Base-by-base conservation (phyloP, 2,797 vertebrate species). In the Oreonectes daqikongensis region DNA sequence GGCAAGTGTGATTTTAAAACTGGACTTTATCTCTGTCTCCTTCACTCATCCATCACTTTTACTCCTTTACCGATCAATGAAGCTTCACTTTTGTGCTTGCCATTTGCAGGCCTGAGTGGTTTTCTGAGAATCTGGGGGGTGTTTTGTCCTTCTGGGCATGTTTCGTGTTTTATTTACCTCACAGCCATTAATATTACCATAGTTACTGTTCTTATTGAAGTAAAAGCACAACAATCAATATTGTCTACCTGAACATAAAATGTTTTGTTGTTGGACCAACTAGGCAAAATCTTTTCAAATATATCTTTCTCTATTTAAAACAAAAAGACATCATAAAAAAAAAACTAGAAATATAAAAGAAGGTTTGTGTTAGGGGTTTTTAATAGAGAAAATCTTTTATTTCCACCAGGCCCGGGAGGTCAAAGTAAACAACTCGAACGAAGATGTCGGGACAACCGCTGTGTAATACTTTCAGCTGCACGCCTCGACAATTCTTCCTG, bases 311-410 rank as follows among this genome's bases (percentile, higher is more conserved):
- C n/a, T n/a, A n/a, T n/a, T n/a, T n/a, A n/a, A n/a, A n/a, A n/a
- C n/a, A n/a, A n/a, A n/a, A n/a, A n/a, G n/a, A n/a, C 44, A 18
- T 89, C 84, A 90, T 84, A 87, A 86, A 79, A 87, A 88, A 87
- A 86, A 89, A 88, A 69, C 38, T 1, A 82, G 48, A 83, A 90
- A 84, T 81, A 84, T 81, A 84, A 84, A 81, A 84, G 72, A 69
- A 75, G 74, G 84, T 82, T 91, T 82, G 64, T 63, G 57, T 89
- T 92, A 72, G 74, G 0, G 75, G 64, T 90, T 92, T 87, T 88
- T 85, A 89, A 88, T 87, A 87, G 89, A 89, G 85, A 91, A 86
- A 44, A 44, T 17, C 2, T 2, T 26, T 55, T 26, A 5, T 10
- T 26, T 55, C 53, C 90, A 90, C 87, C 32, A 83, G 80, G 79